Evolutionary conservation across 2,797 vertebrate species (phyloP).

Genomic region (Syncerus caffer): DNA sequence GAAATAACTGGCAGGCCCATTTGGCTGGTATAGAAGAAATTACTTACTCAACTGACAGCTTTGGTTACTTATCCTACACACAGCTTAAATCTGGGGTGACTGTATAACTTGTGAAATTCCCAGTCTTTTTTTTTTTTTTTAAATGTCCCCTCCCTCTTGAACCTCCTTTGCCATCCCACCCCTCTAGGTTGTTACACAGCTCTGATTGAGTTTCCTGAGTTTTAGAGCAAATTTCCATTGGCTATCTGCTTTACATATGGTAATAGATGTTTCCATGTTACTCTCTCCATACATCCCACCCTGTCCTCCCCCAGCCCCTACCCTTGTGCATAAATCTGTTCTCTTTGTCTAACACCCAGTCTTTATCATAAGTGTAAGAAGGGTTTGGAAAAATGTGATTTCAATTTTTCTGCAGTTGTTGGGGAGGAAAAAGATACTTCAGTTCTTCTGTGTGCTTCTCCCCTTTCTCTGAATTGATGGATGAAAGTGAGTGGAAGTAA

Average conservation of each 20-base stretch:
- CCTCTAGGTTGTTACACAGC: neutral
- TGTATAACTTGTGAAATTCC: constrained; percentile 1
- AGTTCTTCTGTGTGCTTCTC: neutral
- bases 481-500: neutral
- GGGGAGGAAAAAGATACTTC: neutral
- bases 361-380: neutral
- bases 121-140: neutral
- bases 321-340: neutral
- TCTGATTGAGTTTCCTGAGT: neutral
- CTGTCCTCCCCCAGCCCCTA: neutral
- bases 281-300: neutral
- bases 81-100: neutral
- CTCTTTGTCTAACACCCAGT: neutral
- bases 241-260: neutral
- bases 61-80: neutral
- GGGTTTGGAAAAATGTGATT: neutral
- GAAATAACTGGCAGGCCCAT: neutral
- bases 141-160: neutral
- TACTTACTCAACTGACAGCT: neutral
- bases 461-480: neutral
- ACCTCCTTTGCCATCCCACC: neutral
- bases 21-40: neutral
- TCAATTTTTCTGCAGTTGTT: neutral
- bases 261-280: neutral
- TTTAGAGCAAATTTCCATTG: neutral